Percentiles rank a stretch among this genome's conserved stretches.
Conservation (phyloP, 2,888 invertebrate species). For the Iphiclides podalirius region DNA sequence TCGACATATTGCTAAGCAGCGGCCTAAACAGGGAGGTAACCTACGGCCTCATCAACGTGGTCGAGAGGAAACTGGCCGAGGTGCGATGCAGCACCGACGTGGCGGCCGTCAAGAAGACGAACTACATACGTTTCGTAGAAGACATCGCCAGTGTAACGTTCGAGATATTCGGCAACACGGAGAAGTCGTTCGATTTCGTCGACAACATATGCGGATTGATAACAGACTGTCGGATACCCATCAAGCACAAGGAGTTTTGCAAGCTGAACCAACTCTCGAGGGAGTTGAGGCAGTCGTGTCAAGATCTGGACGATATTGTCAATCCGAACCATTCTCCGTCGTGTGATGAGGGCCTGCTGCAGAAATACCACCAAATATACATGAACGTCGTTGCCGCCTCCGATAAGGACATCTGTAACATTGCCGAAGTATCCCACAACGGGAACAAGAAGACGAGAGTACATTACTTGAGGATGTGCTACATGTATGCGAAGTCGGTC, state of each 20-base stretch:
- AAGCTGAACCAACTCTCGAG: constrained; percentile 70
- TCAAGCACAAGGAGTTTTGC: constrained; percentile 72
- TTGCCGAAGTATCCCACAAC: constrained; percentile 59
- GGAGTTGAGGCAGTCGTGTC: constrained; percentile 69
- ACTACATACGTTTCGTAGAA: constrained; percentile 71
- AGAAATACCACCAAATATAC: constrained; percentile 72
- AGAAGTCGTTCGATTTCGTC: constrained; percentile 65
- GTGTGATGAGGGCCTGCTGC: constrained; percentile 55
- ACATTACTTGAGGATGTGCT: constrained; percentile 76
- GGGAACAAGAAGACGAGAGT: constrained; percentile 59
- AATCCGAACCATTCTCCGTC: constrained; percentile 41
- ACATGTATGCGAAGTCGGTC: constrained; percentile 80
- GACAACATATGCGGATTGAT: constrained; percentile 68
- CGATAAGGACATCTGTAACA: constrained; percentile 68
- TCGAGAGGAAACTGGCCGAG: constrained; percentile 72
- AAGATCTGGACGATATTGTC: constrained; percentile 63
- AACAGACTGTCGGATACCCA: constrained; percentile 68
- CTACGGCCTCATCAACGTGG: constrained; percentile 71
- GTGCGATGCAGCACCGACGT: constrained; percentile 65
- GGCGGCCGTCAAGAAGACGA: constrained; percentile 65
- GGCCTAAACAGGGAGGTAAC: constrained; percentile 74
- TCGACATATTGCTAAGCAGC: constrained; percentile 69
- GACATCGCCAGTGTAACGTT: constrained; percentile 73
- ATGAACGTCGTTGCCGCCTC: constrained; percentile 73
- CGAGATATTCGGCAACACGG: constrained; percentile 71